Evolutionary conservation across 1,140 invertebrate species (phyloP), one percentile per base, ranked within the genome.

Genomic region (Lepidurus arcticus): DNA sequence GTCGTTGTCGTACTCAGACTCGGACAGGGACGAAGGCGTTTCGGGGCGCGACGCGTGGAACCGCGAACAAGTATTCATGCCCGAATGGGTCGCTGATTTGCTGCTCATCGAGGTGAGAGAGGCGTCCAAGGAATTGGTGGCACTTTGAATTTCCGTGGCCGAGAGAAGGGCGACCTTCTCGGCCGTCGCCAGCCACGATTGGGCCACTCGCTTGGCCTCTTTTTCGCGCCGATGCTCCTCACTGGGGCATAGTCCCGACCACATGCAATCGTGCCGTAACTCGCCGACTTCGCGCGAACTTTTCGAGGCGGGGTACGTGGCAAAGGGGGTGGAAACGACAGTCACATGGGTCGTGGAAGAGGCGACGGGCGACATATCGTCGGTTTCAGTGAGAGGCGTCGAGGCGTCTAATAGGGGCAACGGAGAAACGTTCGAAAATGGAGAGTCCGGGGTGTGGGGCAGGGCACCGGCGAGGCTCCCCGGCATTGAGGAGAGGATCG

Each of bases 181-280:
- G 9, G 53, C 34, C 34, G 34, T 34, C 34, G 34, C 21, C 5
- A n/a, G 47, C 47, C 47, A 65, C 13, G 42, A 45, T n/a, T 42
- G 7, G 44, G 76, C 16, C 45, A 65, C 44, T 76, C 26, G n/a
- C 42, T 47, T 26, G 47, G 42, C 21, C 16, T 78, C 78, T 43
- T 74, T 73, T 44, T 78, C 43, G 13, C 73, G 44, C 5, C 78
- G 78, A 76, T 80, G 81, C 6, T 81, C 81, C 73, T 81, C 81
- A 16, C 78, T 78, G 8, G 78, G 78, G 81, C 88, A 89, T 16
- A 87, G 84, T 0, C 89, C 90, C 0, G 88, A 88, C 90, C 90
- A 91, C 90, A 91, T 91, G 82, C 89, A 90, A 81, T 91, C 90
- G 85, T 91, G 88, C 21, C 86, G 81, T 7, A 88, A 85, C 82